Evolutionary conservation across 2,113 vertebrate species (phyloP).

Genomic region (Chauna torquata): DNA sequence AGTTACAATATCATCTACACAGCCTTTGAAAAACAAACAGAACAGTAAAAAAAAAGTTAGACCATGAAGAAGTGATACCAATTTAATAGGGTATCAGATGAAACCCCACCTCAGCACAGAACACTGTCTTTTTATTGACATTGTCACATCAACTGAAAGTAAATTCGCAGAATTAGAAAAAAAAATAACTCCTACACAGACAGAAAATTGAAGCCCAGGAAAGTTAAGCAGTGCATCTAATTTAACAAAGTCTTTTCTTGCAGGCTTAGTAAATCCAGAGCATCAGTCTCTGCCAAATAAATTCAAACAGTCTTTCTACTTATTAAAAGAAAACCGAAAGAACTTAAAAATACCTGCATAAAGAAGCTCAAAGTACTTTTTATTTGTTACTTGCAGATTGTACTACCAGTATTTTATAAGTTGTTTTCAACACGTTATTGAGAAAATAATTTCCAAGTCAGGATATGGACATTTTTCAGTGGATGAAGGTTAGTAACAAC

Average conservation of each 20-base stretch:
- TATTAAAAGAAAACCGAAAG: not conserved
- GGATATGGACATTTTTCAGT: not conserved
- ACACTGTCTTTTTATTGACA: not conserved
- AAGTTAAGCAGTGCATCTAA: not conserved
- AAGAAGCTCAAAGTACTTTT: not conserved
- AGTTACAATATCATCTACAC: slow-evolving; percentile 91
- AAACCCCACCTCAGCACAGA: not conserved
- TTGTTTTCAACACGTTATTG: not conserved
- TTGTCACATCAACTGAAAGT: not conserved
- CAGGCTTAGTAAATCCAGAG: not conserved
- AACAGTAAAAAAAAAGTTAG: not conserved
- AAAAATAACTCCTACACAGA: not conserved
- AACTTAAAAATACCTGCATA: not conserved
- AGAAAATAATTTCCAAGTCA: not conserved
- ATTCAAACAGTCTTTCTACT: not conserved
- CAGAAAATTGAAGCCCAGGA: not conserved
- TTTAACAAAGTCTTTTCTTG: not conserved
- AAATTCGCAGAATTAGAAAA: not conserved
- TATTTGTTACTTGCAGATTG: not conserved
- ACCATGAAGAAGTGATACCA: not conserved
- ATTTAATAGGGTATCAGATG: not conserved
- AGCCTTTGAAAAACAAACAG: slow-evolving; percentile 78
- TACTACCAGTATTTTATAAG: not conserved
- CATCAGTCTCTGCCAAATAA: not conserved
- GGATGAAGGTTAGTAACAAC: not conserved